A percentile compares a stretch with the other conserved stretches of the same genome.
Conservation (phyloP, 2,797 vertebrate genomes). For the Lemur catta region DNA sequence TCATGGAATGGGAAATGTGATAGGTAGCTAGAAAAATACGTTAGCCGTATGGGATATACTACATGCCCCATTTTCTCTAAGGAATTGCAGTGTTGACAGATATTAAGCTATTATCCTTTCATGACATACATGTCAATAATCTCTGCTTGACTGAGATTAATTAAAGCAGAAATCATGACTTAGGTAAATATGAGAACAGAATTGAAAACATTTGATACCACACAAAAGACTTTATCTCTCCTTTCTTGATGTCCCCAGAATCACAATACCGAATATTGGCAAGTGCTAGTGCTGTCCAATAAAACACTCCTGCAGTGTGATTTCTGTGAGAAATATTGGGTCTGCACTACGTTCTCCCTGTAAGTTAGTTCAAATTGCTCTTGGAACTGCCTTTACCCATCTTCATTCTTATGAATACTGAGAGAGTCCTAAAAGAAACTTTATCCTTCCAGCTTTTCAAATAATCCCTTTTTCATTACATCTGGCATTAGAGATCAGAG, state of each 20-base stretch:
- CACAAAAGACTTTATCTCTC: neutral
- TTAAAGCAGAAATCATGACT: constrained; percentile 30
- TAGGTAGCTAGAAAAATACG: neutral
- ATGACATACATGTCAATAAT: neutral
- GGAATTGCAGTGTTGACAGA: neutral
- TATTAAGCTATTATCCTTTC: neutral
- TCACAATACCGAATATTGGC: constrained; percentile 3
- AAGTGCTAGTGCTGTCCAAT: neutral
- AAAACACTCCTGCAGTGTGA: neutral
- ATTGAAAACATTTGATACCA: constrained; percentile 27
- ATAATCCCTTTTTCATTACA: neutral
- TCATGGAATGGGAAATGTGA: neutral
- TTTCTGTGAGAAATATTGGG: neutral
- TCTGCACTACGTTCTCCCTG: neutral
- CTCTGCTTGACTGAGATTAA: neutral
- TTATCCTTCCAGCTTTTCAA: neutral
- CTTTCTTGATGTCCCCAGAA: neutral
- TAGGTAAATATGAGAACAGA: constrained; percentile 16
- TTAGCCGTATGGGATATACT: neutral
- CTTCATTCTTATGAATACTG: neutral
- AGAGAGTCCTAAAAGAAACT: neutral
- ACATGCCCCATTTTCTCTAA: neutral
- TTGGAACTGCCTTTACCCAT: neutral
- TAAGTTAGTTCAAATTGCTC: neutral
- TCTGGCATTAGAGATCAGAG: neutral